Percentiles rank a stretch among this genome's conserved stretches.
These are phyloP conservation scores for Phasia obesa DNA, from an alignment of 2,888 invertebrate genomes.

Conservation along the genomic window DNA sequence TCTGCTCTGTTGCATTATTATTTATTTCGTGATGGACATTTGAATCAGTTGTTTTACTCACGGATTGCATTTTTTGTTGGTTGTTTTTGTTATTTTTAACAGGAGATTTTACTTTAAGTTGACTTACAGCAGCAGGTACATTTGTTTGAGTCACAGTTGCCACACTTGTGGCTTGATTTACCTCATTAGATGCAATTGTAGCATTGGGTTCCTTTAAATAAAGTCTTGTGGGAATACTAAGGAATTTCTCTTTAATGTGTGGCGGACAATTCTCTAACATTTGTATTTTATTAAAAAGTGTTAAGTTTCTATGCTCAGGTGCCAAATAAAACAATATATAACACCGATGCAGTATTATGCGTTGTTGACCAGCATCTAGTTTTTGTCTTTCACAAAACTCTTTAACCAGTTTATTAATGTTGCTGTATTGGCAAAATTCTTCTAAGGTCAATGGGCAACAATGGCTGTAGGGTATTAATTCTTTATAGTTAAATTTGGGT, in stretches of 20 bases:
- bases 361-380: neutral
- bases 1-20: neutral
- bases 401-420: conserved; percentile 9
- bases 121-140: neutral
- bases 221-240: conserved; percentile 22
- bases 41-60: neutral
- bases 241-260: conserved; percentile 25
- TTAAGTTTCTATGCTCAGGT: conserved; percentile 28
- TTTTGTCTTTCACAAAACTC: neutral
- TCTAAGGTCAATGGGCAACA: conserved; percentile 43
- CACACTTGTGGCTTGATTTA: neutral
- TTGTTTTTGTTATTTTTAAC: neutral
- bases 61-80: neutral
- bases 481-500: conserved; percentile 12
- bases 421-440: conserved; percentile 44
- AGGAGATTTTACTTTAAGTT: neutral
- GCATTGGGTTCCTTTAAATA: conserved; percentile 10
- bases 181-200: neutral
- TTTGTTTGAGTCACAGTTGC: neutral
- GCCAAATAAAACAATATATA: conserved; percentile 45
- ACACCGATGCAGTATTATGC: conserved; percentile 20
- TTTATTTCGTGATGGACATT: neutral
- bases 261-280: conserved; percentile 6
- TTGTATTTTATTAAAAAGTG: conserved; percentile 28
- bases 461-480: conserved; percentile 22